A percentile compares a stretch with the other conserved stretches of the same genome.
Evolutionary conservation across 2,888 invertebrate genomes (phyloP).

Genomic region (Chaetoderma sp.): DNA sequence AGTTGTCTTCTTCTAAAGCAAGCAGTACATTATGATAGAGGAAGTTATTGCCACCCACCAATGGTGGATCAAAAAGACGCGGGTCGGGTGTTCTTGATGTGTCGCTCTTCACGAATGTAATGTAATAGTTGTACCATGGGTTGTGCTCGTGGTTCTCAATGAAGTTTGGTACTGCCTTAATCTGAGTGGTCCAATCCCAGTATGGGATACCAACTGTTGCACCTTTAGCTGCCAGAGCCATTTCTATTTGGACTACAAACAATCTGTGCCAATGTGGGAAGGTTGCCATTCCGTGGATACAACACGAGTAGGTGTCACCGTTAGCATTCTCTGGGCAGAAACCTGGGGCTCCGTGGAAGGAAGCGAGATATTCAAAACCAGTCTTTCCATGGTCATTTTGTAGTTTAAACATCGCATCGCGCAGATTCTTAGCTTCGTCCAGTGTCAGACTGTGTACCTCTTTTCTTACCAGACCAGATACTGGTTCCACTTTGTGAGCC

Average conservation of each 20-base stretch:
- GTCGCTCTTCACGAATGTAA: slow-evolving; percentile 3
- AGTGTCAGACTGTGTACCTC: slow-evolving; percentile 30
- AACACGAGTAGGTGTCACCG: slow-evolving; percentile 28
- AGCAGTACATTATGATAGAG: slow-evolving; percentile 7
- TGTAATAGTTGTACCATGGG: slow-evolving; percentile 7
- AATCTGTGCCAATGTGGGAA: slow-evolving; percentile 43
- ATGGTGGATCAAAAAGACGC: slow-evolving; percentile 9
- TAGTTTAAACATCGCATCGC: slow-evolving; percentile 28
- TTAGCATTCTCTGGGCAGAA: slow-evolving; percentile 15
- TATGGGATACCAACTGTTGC: slow-evolving; percentile 13
- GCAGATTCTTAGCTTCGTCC: slow-evolving; percentile 31
- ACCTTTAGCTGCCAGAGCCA: slow-evolving; percentile 2
- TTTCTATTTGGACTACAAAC: slow-evolving; percentile 21
- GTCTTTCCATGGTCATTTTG: slow-evolving; percentile 20
- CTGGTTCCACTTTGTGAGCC: not conserved
- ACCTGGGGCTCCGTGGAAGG: slow-evolving; percentile 35
- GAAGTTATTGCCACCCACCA: slow-evolving; percentile 1
- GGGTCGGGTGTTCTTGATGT: slow-evolving; percentile 6
- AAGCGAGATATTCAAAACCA: slow-evolving; percentile 26
- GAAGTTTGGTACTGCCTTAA: slow-evolving; percentile 5
- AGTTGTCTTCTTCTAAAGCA: slow-evolving; percentile 15
- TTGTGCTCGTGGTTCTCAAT: slow-evolving; percentile 25
- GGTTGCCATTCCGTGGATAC: slow-evolving; percentile 38
- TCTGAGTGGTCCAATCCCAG: slow-evolving; percentile 16
- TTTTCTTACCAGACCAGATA: slow-evolving; percentile 32